Base-by-base conservation (phyloP, 64 coral and sea anemone species). In the Montipora foliosa region DNA sequence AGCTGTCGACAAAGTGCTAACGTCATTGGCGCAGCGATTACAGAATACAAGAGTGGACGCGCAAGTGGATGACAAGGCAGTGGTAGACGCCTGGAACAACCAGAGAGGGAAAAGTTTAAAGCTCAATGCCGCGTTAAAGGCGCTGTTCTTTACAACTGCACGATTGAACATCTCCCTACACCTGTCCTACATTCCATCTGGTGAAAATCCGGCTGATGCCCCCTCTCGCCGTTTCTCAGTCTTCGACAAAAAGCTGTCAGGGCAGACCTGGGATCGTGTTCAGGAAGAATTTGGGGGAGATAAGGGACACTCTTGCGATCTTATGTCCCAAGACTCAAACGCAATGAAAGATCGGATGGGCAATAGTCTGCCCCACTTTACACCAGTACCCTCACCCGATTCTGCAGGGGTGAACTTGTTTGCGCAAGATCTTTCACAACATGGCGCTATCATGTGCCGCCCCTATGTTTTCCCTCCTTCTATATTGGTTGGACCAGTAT, bases 61-160 rank as follows among this genome's bases (percentile, higher is more conserved):
- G 3, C 49, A 61, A 50, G 79, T 95, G 19, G 93, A 95, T 53
- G 90, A 95, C 45, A 79, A 84, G 58, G 87, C 80, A 3, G 93
- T 84, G 4, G 70, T 89, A n/a, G 12, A 89, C 1, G 77, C 87
- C 11, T 90, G 93, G 93, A 90, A 84, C 19, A 90, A 90, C 74
- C 87, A 95, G 44, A 53, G 93, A 7, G 87, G 87, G 6, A 47
- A 55, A 9, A 84, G 93, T 85, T 22, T 0, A 3, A 37, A 20
- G 0, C 72, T 84, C 1, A 90, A 76, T 46, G 11, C 45, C 8
- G 93, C 79, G 13, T 7, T 90, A 5, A 85, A 95, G 61, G 75
- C 46, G 3, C 46, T 90, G 19, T 95, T 95, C 58, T 76, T 78
- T 66, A 79, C 76, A 3, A 87, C 83, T 37, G 22, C 47, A 49